Conservation (phyloP, 2,888 invertebrate genomes). For the Eumerus sabulonum region DNA sequence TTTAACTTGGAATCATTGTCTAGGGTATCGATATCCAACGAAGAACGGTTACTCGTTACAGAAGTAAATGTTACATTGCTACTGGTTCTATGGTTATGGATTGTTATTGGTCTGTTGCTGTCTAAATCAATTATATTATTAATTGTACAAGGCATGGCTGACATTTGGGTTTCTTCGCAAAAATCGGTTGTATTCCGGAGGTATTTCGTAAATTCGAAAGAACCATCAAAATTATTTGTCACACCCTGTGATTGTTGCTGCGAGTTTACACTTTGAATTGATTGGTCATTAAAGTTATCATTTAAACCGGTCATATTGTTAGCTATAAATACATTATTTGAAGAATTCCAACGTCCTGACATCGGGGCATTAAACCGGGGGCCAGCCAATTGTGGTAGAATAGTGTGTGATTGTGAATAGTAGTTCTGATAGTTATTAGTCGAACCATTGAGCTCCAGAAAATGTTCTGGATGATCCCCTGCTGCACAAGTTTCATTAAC, state of each 20-base stretch:
- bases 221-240: slow-evolving; percentile 75
- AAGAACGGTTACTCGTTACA: slow-evolving; percentile 72
- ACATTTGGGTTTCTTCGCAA: slow-evolving; percentile 64
- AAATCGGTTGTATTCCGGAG: slow-evolving; percentile 77
- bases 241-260: slow-evolving; percentile 57
- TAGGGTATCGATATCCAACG: slow-evolving; percentile 75
- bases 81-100: slow-evolving; percentile 72
- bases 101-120: slow-evolving; percentile 75
- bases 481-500: background rate
- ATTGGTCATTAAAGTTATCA: slow-evolving; percentile 42
- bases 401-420: slow-evolving; percentile 27
- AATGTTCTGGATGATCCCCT: slow-evolving; percentile 51
- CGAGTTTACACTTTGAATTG: slow-evolving; percentile 38
- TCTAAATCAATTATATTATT: slow-evolving; percentile 76
- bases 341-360: slow-evolving; percentile 40
- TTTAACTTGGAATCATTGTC: slow-evolving; percentile 78
- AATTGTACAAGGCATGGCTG: slow-evolving; percentile 56
- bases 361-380: slow-evolving; percentile 39
- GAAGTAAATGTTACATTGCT: slow-evolving; percentile 73
- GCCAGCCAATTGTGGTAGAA: slow-evolving; percentile 38
- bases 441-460: slow-evolving; percentile 37
- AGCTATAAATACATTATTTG: slow-evolving; percentile 20
- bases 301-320: slow-evolving; percentile 20
- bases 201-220: slow-evolving; percentile 78
- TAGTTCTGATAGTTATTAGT: slow-evolving; percentile 42